Percentiles rank a stretch among this genome's conserved stretches.
Evolutionary conservation across 2,888 invertebrate genomes (phyloP).

Genomic region (Scaptomyza parva): DNA sequence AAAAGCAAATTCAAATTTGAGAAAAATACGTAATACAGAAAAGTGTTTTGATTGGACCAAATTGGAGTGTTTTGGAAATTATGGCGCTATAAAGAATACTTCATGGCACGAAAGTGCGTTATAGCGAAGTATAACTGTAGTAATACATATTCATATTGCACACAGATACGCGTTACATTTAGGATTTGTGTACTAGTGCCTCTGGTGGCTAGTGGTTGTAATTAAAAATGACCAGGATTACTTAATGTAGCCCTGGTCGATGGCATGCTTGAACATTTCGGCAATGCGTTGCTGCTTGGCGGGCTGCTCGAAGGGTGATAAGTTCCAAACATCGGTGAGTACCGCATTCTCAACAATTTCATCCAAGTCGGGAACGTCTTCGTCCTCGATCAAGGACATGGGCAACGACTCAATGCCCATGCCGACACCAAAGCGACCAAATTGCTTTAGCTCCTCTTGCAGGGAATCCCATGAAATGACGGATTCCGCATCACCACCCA

Average conservation of each 20-base stretch:
- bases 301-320: constrained; percentile 87
- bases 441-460: constrained; percentile 84
- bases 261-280: constrained; percentile 88
- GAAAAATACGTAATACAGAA: constrained; percentile 17
- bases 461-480: constrained; percentile 84
- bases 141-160: background rate
- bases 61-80: too few relatives aligned
- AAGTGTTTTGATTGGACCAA: too few relatives aligned
- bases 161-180: too few relatives aligned
- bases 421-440: constrained; percentile 86
- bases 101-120: too few relatives aligned
- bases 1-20: background rate
- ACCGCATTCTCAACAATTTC: constrained; percentile 77
- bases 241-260: constrained; percentile 87
- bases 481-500: constrained; percentile 87
- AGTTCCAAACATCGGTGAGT: constrained; percentile 88
- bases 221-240: constrained; percentile 36
- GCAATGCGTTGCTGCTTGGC: constrained; percentile 88
- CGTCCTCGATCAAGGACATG: constrained; percentile 86
- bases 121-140: background rate
- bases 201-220: background rate
- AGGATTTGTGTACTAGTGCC: constrained; percentile 11
- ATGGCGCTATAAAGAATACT: too few relatives aligned
- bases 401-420: constrained; percentile 87
- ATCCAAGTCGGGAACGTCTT: constrained; percentile 86